Conservation (phyloP, 2,797 vertebrate genomes). For the Scyliorhinus canicula region DNA sequence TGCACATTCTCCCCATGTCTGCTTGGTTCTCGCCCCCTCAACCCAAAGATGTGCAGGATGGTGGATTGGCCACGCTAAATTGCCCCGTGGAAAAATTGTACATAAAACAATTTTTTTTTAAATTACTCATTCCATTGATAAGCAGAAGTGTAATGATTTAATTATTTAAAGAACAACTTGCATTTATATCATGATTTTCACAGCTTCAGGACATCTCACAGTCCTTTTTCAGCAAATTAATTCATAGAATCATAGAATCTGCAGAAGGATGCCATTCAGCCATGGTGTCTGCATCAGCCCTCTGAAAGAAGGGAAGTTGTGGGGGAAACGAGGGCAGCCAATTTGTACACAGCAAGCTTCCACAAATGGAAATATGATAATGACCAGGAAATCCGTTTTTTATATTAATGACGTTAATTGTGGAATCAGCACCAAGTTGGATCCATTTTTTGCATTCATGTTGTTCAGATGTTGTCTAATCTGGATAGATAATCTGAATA, state of each 20-base stretch:
- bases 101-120: not conserved
- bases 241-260: no score
- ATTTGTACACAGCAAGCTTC: not conserved
- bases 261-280: no score
- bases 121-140: not conserved
- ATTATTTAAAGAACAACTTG: not conserved
- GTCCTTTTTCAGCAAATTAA: not conserved
- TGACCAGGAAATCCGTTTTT: not conserved
- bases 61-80: no score
- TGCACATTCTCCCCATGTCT: no score
- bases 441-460: not conserved
- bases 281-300: no score
- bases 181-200: not conserved
- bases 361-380: not conserved
- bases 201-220: not conserved
- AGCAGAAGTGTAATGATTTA: not conserved
- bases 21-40: no score
- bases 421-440: not conserved
- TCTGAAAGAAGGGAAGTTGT: no score
- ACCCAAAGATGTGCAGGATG: no score
- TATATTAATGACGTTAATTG: not conserved
- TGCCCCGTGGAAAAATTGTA: no score
- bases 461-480: not conserved
- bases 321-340: not conserved
- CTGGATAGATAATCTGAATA: no score